Base-by-base conservation (phyloP, 2,113 vertebrate species). In the Ptilorrhoa leucosticta region DNA sequence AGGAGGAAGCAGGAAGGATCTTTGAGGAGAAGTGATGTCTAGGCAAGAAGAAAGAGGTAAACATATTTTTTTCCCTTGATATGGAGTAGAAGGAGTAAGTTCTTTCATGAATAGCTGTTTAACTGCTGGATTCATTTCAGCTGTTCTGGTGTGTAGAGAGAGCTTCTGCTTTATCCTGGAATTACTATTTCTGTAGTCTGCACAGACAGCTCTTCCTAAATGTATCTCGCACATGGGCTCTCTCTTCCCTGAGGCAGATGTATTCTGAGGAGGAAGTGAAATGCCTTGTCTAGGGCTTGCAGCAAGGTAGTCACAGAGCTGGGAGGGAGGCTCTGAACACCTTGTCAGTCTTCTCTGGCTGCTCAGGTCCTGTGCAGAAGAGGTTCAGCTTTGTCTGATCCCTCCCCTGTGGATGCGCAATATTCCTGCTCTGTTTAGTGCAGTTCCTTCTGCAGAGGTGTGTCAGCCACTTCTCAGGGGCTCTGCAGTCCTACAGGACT, bases 51-150 rank as follows among this genome's bases (percentile, higher is more conserved):
- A 76, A 61, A 44, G 37, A 57, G 15, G 22, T 2, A 26, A 39
- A 21, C 12, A 11, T 27, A 10, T n/a, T 45, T 68, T 22, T 23
- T 20, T 12, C 15, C 3, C 2, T 78, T 3, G 0, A 8, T 70
- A 30, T 35, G 19, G 21, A 31, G 13, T 40, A 37, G 57, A 30
- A 89, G 30, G 37, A 73, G 9, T 63, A 22, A 65, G 14, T 65
- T 69, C 26, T 87, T 68, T 53, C 31, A 40, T 70, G 27, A 70
- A 47, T 42, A 47, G 6, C 50, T 56, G 21, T 79, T 54, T 60
- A 54, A 56, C 35, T 87, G 10, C 20, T 80, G 73, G 24, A 16
- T 81, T 69, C 0, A 21, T 79, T 64, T 60, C n/a, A 68, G 48
- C 11, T 76, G 35, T 50, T 63, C 21, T 58, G 64, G 15, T 68